Conservation (phyloP, 2,113 vertebrate species). For the Meles meles region DNA sequence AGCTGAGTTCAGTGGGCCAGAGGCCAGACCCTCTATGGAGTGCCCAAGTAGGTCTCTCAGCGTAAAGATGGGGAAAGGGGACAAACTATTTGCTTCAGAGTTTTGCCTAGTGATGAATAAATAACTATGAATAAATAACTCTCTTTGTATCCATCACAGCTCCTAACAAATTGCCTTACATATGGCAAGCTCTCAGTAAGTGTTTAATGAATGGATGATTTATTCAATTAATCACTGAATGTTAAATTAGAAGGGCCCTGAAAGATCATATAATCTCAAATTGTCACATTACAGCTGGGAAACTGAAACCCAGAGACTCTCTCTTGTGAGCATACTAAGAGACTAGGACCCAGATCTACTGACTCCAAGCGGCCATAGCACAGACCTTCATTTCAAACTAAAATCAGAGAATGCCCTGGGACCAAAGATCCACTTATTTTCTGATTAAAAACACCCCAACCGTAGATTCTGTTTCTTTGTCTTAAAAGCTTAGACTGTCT, state of each 20-base stretch:
- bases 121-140: conserved; percentile 30
- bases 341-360: neutral
- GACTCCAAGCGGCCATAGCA: too few relatives aligned
- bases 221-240: conserved; percentile 41
- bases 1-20: neutral
- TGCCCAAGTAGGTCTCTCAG: neutral
- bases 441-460: neutral
- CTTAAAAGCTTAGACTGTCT: neutral
- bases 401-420: neutral
- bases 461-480: neutral
- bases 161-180: conserved; percentile 16
- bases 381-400: neutral
- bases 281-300: neutral
- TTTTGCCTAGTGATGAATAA: conserved; percentile 24
- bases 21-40: neutral
- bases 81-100: neutral
- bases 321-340: neutral
- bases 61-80: neutral
- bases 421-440: neutral
- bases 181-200: conserved; percentile 26
- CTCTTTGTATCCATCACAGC: neutral
- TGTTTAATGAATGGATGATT: conserved; percentile 34
- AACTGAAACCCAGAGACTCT: neutral
- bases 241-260: neutral
- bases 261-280: conserved; percentile 4